Percentiles rank a stretch among this genome's conserved stretches.
Conservation (phyloP, 2,113 vertebrate genomes). For the Plecturocebus donacophilus region DNA sequence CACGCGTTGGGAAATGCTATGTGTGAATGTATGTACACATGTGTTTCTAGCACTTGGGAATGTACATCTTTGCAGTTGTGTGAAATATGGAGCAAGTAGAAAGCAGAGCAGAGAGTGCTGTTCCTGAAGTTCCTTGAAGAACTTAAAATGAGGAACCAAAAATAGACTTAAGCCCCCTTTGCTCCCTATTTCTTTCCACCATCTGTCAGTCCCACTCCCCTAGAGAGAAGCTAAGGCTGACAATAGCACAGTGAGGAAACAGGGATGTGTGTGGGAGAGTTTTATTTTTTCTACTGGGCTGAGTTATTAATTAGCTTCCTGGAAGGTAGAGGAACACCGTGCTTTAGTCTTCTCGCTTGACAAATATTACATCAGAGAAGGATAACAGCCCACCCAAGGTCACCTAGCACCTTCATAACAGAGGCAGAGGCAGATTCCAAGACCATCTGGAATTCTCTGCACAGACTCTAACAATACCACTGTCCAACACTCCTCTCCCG, state of each 20-base stretch:
- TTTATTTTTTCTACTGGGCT: conserved; percentile 50
- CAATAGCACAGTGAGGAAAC: conserved; percentile 48
- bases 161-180: conserved; percentile 63
- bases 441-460: neutral
- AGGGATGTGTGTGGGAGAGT: conserved; percentile 35
- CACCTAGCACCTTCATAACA: neutral
- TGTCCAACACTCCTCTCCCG: neutral
- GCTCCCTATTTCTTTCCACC: conserved; percentile 38
- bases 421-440: neutral
- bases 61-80: neutral
- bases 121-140: conserved; percentile 58
- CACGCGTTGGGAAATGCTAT: neutral
- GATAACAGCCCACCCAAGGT: neutral
- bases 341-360: conserved; percentile 43
- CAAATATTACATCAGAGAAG: conserved; percentile 42
- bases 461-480: neutral
- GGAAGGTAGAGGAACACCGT: neutral
- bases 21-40: neutral
- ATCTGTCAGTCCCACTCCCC: conserved; percentile 69
- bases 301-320: conserved; percentile 72
- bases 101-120: neutral
- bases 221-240: conserved; percentile 63
- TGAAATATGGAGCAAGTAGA: neutral
- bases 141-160: conserved; percentile 60
- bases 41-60: neutral